Base-by-base conservation (phyloP, 2,888 invertebrate genomes). In the Trachelus tabidus region DNA sequence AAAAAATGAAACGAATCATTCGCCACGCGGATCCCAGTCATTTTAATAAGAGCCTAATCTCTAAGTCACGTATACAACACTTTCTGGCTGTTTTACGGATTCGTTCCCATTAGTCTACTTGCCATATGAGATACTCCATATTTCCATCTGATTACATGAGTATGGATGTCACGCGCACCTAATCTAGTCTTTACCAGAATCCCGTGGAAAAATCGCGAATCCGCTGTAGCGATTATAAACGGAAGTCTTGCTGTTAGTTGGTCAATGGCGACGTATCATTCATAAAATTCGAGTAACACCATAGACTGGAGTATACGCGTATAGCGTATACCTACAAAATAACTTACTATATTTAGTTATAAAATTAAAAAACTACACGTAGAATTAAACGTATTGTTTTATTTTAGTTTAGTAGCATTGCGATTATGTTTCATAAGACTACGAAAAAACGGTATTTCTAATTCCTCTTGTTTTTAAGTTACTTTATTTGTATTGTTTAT, bases 381-480 rank as follows among this genome's bases (percentile, higher is more conserved):
- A 71, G 71, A 0, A 34, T 30, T 33, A 71, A n/a, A 34, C 23
- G 30, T 71, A 71, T 34, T 71, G 33, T 71, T 71, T 71, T 11
- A 33, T 33, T 30, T 34, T 23, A 71, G 23, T 71, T 34, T 34
- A 12, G 23, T 71, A 30, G 71, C 34, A 71, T 71, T 71, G 30
- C 71, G 30, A 71, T 30, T 34, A 23, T 71, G 30, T 71, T 71
- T 71, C 34, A 34, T 71, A 71, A 71, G 71, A 71, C 71, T 71
- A 71, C 34, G 31, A 71, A 71, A 33, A 71, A 71, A 71, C 30
- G 31, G 71, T 71, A 71, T 71, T 71, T 34, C 30, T 71, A 71
- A 71, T 71, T 33, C 33, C 34, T 71, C 71, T 71, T 33, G 71
- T 30, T 71, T 71, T 71, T 71, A 33, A 71, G 34, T 71, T 71